Base-by-base conservation (phyloP, 2,888 invertebrate genomes). In the Frankliniella fusca region DNA sequence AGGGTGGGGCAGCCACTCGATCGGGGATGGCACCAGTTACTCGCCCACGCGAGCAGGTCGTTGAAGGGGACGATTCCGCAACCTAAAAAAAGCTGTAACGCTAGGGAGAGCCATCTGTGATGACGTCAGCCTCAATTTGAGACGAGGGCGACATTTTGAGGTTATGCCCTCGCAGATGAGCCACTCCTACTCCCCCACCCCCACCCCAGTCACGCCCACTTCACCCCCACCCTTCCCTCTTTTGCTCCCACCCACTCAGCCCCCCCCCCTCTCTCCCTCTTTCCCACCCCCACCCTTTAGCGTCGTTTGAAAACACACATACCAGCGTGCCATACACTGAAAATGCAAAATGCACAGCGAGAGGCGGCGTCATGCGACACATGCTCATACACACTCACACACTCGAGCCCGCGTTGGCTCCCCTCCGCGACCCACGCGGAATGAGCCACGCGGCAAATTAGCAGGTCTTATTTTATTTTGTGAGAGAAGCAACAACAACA, bases 151-250 rank as follows among this genome's bases (percentile, higher is more conserved):
- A 23, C 27, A 23, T 76, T 76, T 76, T 76, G 70, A 76, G 70
- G 70, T 76, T 76, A 76, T 76, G 70, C 70, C 27, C 27, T 23
- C 23, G 12, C 70, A 76, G 27, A 76, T 76, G 70, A n/a, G 70
- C 23, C 70, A 1, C 27, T 15, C 70, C 27, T 70, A 23, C 70
- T 12, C 23, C 27, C 70, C 12, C 70, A n/a, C 27, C 70, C 3
- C 2, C 70, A 76, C 38, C 70, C 61, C n/a, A 15, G 61, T 61
- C 61, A 61, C 61, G 15, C 20, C 27, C 70, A 12, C 70, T 76
- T 12, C 70, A 23, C 11, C 23, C 27, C 70, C 70, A 23, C 27
- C 70, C 70, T 9, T 23, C 23, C 27, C 54, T 54, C 54, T 54
- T 18, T n/a, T 54, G 54, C 15, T 15, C 61, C 61, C 61, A 15